These are phyloP conservation scores for Drosophila nigrodunni DNA, from an alignment of 1,140 invertebrate species.

Conservation along the genomic window DNA sequence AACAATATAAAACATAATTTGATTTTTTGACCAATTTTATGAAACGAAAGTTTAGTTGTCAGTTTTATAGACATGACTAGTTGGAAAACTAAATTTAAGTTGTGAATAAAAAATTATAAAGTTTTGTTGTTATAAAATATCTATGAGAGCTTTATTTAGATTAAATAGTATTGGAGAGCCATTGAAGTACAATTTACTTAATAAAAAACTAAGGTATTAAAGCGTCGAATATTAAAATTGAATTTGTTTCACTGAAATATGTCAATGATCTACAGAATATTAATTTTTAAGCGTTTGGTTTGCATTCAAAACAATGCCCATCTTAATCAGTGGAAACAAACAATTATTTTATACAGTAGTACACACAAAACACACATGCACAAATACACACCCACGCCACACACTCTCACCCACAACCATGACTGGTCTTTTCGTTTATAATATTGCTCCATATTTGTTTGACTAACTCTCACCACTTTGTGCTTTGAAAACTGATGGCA, in stretches of 20 bases:
- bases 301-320: not conserved
- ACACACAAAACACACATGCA: not conserved
- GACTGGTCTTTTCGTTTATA: not conserved
- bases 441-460: slow-evolving; percentile 2
- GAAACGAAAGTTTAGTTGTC: no score
- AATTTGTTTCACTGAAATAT: not conserved
- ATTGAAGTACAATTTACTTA: no score
- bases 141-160: no score
- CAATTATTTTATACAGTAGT: not conserved
- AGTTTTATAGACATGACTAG: no score
- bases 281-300: not conserved
- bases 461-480: not conserved
- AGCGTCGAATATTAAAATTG: not conserved
- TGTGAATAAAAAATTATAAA: no score
- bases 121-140: no score
- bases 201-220: not conserved
- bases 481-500: not conserved
- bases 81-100: no score
- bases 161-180: no score
- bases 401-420: no score
- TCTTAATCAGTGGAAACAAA: not conserved
- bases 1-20: no score
- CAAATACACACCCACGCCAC: not conserved
- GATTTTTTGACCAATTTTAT: no score
- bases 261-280: not conserved